Base-by-base conservation (phyloP, 1,140 invertebrate genomes). In the Hyles euphorbiae region DNA sequence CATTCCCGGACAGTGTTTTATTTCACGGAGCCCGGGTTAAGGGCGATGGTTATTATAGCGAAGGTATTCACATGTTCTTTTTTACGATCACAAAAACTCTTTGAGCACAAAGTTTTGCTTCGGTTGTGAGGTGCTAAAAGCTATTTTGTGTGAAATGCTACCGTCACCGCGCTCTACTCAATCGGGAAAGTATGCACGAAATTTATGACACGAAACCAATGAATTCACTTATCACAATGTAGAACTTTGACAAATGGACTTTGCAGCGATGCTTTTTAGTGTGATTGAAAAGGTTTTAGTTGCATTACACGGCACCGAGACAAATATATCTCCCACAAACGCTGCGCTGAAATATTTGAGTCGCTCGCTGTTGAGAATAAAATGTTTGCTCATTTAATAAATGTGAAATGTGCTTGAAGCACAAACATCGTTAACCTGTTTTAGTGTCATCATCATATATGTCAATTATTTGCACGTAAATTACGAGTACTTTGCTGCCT, bases 71-170 rank as follows among this genome's bases (percentile, higher is more conserved):
- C 52, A 67, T 59, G 66, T 59, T 62, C 67, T 63, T 34, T 73
- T 76, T 67, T 73, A 72, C 63, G 72, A 66, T 56, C 61, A 75
- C 74, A 74, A 68, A 75, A 68, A 70, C 73, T 68, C 67, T 70
- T 72, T 53, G 60, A 65, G 67, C 60, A 68, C 53, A 62, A 63
- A 63, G 65, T 70, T 70, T 70, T 70, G 74, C 65, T 67, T 67
- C 61, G 57, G 65, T 53, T 34, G 57, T 58, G 58, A 56, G 72
- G 61, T 63, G 68, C 65, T 76, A 74, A 72, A 74, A 69, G 70
- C 67, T 62, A 61, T 60, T 78, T 83, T 81, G 77, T 83, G 65
- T 54, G 63, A 60, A 64, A 71, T 56, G 58, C 56, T 65, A 57
- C 54, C 67, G 55, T 67, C 67, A 60, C 63, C 49, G 60, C 57